Conservation (phyloP, 2,888 invertebrate genomes). For the Drosophila putrida region DNA sequence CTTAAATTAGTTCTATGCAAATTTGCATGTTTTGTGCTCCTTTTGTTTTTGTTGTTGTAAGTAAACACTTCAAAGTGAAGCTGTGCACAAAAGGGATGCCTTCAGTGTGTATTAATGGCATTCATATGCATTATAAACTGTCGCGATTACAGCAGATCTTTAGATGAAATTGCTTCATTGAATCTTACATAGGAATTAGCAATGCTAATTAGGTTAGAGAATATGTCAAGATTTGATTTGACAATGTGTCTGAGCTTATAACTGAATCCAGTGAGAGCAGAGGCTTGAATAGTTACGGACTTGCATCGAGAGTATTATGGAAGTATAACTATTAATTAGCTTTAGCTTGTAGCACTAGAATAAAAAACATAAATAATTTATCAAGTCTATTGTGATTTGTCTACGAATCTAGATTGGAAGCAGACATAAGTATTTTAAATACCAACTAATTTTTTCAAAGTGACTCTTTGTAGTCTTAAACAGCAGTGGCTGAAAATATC, state of each 20-base stretch:
- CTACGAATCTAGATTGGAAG: too few relatives aligned
- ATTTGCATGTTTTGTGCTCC: constrained; percentile 13
- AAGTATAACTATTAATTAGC: background rate
- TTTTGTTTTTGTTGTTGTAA: constrained; percentile 11
- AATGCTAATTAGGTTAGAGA: constrained; percentile 11
- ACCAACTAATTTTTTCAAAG: too few relatives aligned
- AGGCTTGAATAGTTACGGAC: background rate
- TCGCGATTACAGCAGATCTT: constrained; percentile 21
- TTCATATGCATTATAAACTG: constrained; percentile 10
- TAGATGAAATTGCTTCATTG: constrained; percentile 12
- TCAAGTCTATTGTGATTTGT: too few relatives aligned
- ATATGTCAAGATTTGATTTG: constrained; percentile 9
- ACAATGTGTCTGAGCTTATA: background rate
- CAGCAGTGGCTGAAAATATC: too few relatives aligned
- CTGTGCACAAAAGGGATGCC: background rate
- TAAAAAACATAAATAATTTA: too few relatives aligned
- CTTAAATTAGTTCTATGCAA: constrained; percentile 25
- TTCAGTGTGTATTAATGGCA: constrained; percentile 6
- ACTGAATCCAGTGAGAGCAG: background rate
- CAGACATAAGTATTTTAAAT: too few relatives aligned
- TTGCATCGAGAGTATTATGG: too few relatives aligned
- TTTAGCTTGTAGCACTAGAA: background rate
- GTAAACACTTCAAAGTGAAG: constrained; percentile 20
- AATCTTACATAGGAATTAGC: constrained; percentile 6
- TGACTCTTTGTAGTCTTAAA: too few relatives aligned